These are phyloP conservation scores for Anas bahamensis DNA, from an alignment of 2,797 vertebrate genomes.

Conservation along the genomic window DNA sequence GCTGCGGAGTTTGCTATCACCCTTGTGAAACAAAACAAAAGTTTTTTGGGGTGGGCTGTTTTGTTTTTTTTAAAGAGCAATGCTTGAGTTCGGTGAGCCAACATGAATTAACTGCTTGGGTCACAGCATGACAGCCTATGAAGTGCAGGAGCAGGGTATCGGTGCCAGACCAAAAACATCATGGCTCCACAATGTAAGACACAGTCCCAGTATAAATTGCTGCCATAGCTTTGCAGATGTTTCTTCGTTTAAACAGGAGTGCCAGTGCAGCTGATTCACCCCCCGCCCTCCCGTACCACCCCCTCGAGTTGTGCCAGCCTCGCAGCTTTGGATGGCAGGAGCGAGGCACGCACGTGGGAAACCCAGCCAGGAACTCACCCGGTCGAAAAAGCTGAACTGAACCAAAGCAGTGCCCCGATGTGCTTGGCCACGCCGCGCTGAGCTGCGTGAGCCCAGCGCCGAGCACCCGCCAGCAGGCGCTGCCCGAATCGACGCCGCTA, in stretches of 20 bases:
- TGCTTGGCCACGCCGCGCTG: fast-evolving
- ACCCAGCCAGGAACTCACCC: neutral
- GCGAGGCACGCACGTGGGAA: neutral
- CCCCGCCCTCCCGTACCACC: neutral
- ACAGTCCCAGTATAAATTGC: neutral
- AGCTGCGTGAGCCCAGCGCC: neutral
- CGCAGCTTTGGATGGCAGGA: neutral
- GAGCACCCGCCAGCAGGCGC: neutral
- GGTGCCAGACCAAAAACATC: neutral
- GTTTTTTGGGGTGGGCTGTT: neutral
- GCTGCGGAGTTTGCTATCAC: neutral
- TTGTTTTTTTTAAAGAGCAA: neutral
- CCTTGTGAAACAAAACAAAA: neutral
- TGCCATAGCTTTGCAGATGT: neutral
- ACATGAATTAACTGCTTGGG: neutral
- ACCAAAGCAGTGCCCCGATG: neutral
- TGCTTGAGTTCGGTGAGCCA: neutral
- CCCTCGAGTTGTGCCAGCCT: neutral
- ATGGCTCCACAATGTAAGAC: neutral
- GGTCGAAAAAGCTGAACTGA: neutral
- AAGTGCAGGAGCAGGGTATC: neutral
- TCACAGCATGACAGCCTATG: neutral
- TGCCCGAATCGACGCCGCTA: neutral
- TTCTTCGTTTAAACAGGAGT: constrained; percentile 10
- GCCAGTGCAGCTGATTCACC: constrained; percentile 37